Evolutionary conservation across 1,140 invertebrate species (phyloP).

Genomic region (Plodia interpunctella): DNA sequence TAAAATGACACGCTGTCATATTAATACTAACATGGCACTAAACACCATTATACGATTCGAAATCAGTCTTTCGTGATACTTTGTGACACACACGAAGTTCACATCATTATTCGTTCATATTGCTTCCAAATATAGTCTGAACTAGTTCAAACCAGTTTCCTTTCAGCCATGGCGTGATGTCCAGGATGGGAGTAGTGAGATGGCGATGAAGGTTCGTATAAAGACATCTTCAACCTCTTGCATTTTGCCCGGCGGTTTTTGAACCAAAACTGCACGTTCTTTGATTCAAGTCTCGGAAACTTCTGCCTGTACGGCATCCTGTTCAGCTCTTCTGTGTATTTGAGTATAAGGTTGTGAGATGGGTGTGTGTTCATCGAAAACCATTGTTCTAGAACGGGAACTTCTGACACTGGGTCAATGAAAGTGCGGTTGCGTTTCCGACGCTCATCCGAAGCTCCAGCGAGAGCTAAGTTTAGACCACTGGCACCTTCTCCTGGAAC

Average conservation of each 20-base stretch:
- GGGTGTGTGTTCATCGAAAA: slow-evolving; percentile 98
- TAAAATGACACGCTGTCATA: slow-evolving; percentile 34
- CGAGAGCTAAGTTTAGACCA: slow-evolving; percentile 79
- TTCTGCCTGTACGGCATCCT: slow-evolving; percentile 96
- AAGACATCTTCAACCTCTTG: slow-evolving; percentile 93
- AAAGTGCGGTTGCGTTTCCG: slow-evolving; percentile 98
- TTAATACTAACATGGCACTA: slow-evolving; percentile 73
- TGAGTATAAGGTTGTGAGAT: slow-evolving; percentile 96
- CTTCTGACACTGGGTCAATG: slow-evolving; percentile 98
- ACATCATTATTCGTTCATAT: neutral
- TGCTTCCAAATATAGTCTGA: neutral
- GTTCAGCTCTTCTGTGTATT: slow-evolving; percentile 97
- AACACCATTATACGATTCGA: slow-evolving; percentile 62
- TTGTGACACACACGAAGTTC: slow-evolving; percentile 22
- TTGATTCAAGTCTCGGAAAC: slow-evolving; percentile 96
- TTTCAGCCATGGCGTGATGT: slow-evolving; percentile 59
- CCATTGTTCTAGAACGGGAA: slow-evolving; percentile 97
- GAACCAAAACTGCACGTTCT: slow-evolving; percentile 98
- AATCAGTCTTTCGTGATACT: slow-evolving; percentile 64
- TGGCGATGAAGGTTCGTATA: slow-evolving; percentile 81
- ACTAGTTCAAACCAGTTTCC: slow-evolving; percentile 58
- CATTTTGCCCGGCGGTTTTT: slow-evolving; percentile 98
- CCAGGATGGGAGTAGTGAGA: slow-evolving; percentile 68
- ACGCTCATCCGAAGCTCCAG: slow-evolving; percentile 86
- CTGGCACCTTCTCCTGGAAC: slow-evolving; percentile 72